These are phyloP conservation scores for Scolopax bukidnonensis DNA, from an alignment of 2,797 vertebrate species.

Conservation along the genomic window DNA sequence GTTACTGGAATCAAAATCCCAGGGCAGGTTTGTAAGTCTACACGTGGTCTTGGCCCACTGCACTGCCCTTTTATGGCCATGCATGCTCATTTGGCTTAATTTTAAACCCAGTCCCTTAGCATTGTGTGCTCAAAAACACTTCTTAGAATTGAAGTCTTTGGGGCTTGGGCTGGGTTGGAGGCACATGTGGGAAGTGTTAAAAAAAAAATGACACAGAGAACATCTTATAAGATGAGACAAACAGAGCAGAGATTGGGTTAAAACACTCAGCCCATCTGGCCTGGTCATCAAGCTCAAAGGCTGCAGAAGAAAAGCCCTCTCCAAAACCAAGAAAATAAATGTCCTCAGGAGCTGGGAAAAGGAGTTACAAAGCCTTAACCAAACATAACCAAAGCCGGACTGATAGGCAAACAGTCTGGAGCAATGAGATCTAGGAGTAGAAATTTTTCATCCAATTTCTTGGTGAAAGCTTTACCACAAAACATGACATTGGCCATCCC, in stretches of 20 bases:
- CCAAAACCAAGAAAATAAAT: not conserved
- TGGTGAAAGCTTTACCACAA: not conserved
- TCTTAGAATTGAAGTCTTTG: constrained; percentile 9
- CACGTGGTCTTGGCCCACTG: not conserved
- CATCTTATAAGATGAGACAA: not conserved
- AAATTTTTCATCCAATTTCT: not conserved
- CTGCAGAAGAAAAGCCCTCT: not conserved
- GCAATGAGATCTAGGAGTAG: not conserved
- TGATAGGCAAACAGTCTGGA: not conserved
- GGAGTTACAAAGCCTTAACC: not conserved
- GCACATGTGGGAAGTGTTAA: not conserved
- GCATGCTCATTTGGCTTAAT: constrained; percentile 28
- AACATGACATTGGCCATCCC: not conserved
- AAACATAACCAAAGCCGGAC: not conserved
- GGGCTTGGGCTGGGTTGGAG: not conserved
- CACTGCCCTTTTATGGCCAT: constrained; percentile 36
- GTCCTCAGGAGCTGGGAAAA: not conserved
- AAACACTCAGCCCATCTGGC: not conserved
- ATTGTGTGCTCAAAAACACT: not conserved
- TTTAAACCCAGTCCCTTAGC: not conserved
- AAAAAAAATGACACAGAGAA: not conserved
- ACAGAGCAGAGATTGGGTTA: not conserved
- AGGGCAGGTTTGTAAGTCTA: constrained; percentile 23
- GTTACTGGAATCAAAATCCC: constrained; percentile 56
- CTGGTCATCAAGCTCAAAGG: not conserved